Conservation (phyloP, 2,888 invertebrate species). For the Drosophila meridiana region DNA sequence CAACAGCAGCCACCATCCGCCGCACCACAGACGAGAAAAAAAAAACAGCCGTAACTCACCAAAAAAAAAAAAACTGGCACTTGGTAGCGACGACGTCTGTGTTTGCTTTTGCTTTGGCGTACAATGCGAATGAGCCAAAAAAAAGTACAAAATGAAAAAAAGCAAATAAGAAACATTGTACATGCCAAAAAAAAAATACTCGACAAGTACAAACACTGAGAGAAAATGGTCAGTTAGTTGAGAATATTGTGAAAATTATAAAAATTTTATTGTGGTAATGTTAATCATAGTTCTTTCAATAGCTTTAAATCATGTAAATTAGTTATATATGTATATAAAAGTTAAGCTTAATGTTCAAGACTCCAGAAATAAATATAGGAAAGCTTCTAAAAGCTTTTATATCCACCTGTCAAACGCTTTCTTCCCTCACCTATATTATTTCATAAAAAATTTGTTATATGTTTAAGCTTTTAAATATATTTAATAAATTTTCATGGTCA, state of each 20-base stretch:
- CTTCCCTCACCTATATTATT: too few species aligned
- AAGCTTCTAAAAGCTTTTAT: too few species aligned
- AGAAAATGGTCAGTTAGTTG: background rate
- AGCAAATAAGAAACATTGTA: constrained; percentile 35
- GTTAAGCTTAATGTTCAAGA: background rate
- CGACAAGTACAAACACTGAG: constrained; percentile 50
- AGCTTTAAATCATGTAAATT: background rate
- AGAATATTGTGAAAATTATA: too few species aligned
- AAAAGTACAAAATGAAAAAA: constrained; percentile 41
- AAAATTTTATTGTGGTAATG: too few species aligned
- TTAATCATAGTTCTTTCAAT: too few species aligned
- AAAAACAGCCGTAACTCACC: constrained; percentile 62
- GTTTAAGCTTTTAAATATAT: too few species aligned
- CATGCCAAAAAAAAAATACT: constrained; percentile 56
- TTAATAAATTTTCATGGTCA: background rate
- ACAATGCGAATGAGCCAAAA: constrained; percentile 56
- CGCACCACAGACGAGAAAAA: constrained; percentile 22
- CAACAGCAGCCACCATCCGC: constrained; percentile 9
- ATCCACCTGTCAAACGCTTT: too few species aligned
- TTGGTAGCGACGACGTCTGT: constrained; percentile 70
- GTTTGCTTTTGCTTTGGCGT: constrained; percentile 74
- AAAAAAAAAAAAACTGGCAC: constrained; percentile 75
- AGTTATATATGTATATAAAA: background rate
- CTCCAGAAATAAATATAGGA: too few species aligned
- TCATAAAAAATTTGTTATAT: too few species aligned